Evolutionary conservation across 92 coral and sea anemone species (phyloP).

Genomic region (Actinernus sp.): DNA sequence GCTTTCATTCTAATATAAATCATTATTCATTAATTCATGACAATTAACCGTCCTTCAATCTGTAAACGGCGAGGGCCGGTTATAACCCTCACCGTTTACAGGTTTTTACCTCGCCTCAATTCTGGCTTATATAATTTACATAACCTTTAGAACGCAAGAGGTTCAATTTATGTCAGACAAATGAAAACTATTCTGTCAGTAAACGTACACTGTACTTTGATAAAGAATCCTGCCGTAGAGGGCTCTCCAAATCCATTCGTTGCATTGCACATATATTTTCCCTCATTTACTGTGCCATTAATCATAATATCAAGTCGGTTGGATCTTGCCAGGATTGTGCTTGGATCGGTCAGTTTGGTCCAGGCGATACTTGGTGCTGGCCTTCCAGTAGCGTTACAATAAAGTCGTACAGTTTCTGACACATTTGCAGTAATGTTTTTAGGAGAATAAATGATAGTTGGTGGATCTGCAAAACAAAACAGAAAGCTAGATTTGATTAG

Average conservation of each 20-base stretch:
- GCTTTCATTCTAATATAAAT: no score
- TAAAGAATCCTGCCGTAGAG: constrained; percentile 4
- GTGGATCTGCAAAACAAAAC: no score
- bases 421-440: constrained; percentile 41
- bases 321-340: constrained; percentile 15
- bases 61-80: no score
- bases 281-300: constrained; percentile 22
- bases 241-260: constrained; percentile 50
- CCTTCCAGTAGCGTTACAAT: constrained; percentile 68
- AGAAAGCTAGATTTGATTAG: no score
- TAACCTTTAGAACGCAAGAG: no score
- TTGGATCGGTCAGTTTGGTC: constrained; percentile 8
- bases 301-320: not conserved
- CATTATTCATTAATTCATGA: no score
- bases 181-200: no score
- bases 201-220: constrained; percentile 42
- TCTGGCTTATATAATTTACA: no score
- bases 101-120: no score
- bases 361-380: constrained; percentile 55
- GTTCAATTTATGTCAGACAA: no score
- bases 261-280: constrained; percentile 56
- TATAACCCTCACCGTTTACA: no score
- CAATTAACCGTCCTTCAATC: no score
- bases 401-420: constrained; percentile 20
- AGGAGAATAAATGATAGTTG: constrained; percentile 15